Conservation (phyloP, 1,140 invertebrate genomes). For the Brachionus plicatilis region DNA sequence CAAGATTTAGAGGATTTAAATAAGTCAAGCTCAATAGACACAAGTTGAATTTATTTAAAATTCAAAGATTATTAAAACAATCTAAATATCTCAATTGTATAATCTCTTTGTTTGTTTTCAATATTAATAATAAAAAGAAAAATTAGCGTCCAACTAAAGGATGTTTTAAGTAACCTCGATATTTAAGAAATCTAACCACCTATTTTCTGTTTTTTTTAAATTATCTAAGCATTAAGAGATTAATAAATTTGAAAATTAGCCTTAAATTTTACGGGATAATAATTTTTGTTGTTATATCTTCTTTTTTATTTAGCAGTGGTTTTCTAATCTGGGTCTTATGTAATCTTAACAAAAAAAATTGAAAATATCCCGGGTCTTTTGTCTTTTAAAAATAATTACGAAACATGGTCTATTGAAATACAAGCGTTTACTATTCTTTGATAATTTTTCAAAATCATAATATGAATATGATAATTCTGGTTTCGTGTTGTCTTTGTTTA, state of each 20-base stretch:
- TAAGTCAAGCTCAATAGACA: neutral
- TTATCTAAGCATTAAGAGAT: neutral
- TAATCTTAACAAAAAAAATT: slow-evolving; percentile 1
- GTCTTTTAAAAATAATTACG: neutral
- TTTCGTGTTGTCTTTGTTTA: neutral
- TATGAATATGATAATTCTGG: neutral
- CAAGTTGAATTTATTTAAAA: neutral
- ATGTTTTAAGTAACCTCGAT: neutral
- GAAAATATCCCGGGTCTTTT: neutral
- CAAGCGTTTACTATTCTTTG: neutral
- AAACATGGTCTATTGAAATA: neutral
- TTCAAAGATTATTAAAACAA: slow-evolving; percentile 23
- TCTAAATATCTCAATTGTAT: neutral
- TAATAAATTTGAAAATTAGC: neutral
- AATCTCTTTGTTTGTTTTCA: slow-evolving; percentile 17
- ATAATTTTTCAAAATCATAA: neutral
- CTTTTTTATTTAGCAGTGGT: neutral
- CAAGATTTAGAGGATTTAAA: slow-evolving; percentile 3
- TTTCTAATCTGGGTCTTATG: slow-evolving; percentile 13
- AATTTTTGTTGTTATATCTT: neutral
- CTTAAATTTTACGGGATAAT: neutral
- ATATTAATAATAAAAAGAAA: neutral
- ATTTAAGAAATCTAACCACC: neutral
- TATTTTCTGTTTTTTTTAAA: neutral
- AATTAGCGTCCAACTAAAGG: neutral